Conservation (phyloP, 2,797 vertebrate species). For the Streptopelia turtur region DNA sequence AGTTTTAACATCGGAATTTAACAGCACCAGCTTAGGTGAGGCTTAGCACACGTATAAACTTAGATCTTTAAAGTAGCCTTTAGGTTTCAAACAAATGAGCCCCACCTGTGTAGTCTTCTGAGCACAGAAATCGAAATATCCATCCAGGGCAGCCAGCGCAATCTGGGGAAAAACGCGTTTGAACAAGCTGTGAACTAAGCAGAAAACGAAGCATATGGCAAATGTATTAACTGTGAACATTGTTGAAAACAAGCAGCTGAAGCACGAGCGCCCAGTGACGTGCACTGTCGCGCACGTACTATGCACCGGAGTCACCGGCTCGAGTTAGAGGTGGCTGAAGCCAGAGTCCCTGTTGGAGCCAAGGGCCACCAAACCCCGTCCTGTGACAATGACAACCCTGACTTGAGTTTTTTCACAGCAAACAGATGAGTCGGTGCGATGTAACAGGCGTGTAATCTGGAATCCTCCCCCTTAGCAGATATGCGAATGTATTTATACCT, state of each 20-base stretch:
- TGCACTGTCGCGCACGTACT: accelerated
- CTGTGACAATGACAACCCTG: background rate
- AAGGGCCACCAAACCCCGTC: background rate
- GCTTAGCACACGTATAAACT: accelerated
- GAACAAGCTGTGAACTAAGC: background rate
- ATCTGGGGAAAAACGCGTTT: background rate
- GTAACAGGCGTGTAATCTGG: background rate
- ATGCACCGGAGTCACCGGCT: background rate
- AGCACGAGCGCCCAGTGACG: accelerated
- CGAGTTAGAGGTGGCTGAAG: background rate
- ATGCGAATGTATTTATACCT: background rate
- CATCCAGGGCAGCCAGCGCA: accelerated
- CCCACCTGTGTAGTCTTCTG: background rate
- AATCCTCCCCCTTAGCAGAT: background rate
- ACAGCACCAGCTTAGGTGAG: background rate
- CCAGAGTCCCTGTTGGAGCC: background rate
- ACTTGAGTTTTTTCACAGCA: background rate
- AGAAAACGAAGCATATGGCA: background rate
- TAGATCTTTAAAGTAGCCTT: background rate
- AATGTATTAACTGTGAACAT: background rate
- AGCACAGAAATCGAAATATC: background rate
- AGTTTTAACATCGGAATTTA: background rate
- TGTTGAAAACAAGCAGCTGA: background rate
- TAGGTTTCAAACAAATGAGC: background rate
- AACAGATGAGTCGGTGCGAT: background rate